These are phyloP conservation scores for Ptilodon capucinus DNA, from an alignment of 2,888 invertebrate genomes.

Conservation along the genomic window DNA sequence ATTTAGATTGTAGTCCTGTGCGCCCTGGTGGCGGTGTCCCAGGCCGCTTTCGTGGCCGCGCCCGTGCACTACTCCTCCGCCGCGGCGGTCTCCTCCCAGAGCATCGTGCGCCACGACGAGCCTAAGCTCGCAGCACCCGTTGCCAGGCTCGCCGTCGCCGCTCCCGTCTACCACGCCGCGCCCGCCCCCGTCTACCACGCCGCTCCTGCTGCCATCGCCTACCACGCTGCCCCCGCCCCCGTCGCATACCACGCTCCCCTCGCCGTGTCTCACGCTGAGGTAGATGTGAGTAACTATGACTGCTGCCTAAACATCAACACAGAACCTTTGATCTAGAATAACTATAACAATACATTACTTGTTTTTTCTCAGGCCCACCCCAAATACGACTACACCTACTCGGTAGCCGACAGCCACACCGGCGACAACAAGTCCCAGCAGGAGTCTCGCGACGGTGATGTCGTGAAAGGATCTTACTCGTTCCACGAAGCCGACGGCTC, in stretches of 20 bases:
- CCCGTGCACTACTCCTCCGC: constrained; percentile 65
- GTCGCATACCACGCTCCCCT: constrained; percentile 25
- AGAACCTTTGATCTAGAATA: not conserved
- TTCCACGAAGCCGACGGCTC: constrained; percentile 81
- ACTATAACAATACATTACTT: not conserved
- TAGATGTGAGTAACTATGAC: constrained; percentile 33
- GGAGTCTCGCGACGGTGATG: constrained; percentile 79
- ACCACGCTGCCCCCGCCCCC: constrained; percentile 19
- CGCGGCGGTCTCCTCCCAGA: constrained; percentile 59
- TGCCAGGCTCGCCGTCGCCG: constrained; percentile 16
- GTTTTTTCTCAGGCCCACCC: constrained; percentile 57
- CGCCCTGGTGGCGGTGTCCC: constrained; percentile 42
- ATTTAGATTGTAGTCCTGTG: constrained; percentile 36
- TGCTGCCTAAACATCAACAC: not conserved
- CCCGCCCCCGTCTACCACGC: constrained; percentile 28
- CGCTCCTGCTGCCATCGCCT: constrained; percentile 26
- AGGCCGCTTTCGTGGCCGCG: constrained; percentile 46
- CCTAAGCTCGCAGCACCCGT: constrained; percentile 16
- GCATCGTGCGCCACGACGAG: constrained; percentile 64
- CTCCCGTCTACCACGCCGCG: constrained; percentile 31
- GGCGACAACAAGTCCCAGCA: constrained; percentile 82
- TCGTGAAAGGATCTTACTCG: constrained; percentile 80
- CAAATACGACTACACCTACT: constrained; percentile 79
- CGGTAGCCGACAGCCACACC: constrained; percentile 80
- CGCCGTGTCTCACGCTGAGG: constrained; percentile 40